A percentile compares a stretch with the other conserved stretches of the same genome.
Conservation (phyloP, 2,113 vertebrate species). For the Ictalurus punctatus region DNA sequence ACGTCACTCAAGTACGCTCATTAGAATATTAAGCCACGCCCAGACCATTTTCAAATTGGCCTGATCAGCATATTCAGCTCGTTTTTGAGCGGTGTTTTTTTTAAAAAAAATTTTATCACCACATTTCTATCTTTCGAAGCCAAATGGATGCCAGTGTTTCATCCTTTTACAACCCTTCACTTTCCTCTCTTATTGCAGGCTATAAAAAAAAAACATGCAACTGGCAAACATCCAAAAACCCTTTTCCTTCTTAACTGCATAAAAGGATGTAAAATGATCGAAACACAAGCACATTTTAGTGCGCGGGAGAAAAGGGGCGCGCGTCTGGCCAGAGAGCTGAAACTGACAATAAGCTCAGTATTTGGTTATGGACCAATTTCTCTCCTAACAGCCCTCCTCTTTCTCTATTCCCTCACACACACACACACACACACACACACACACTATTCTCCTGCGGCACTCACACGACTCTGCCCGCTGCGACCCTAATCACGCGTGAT, state of each 20-base stretch:
- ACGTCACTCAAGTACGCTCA: neutral
- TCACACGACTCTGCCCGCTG: constrained; percentile 26
- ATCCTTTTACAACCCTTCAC: neutral
- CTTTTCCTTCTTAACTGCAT: neutral
- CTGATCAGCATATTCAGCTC: neutral
- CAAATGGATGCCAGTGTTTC: neutral
- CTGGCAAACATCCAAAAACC: neutral
- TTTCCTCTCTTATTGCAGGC: neutral
- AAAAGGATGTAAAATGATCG: constrained; percentile 2
- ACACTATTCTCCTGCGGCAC: neutral
- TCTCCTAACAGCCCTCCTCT: neutral
- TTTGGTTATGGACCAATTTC: constrained; percentile 15
- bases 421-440: constrained; percentile 19
- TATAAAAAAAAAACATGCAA: neutral
- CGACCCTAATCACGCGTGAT: constrained; percentile 54
- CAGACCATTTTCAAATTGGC: neutral
- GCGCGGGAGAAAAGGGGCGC: neutral
- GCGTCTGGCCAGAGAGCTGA: constrained; percentile 4
- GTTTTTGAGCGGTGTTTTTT: neutral
- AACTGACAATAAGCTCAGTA: constrained; percentile 1
- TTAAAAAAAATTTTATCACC: neutral
- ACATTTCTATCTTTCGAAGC: neutral
- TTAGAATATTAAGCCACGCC: neutral
- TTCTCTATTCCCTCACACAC: neutral
- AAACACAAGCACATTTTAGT: neutral